A percentile compares a stretch with the other conserved stretches of the same genome.
Evolutionary conservation across 2,888 invertebrate species (phyloP).

Genomic region (Abrostola triplasia): DNA sequence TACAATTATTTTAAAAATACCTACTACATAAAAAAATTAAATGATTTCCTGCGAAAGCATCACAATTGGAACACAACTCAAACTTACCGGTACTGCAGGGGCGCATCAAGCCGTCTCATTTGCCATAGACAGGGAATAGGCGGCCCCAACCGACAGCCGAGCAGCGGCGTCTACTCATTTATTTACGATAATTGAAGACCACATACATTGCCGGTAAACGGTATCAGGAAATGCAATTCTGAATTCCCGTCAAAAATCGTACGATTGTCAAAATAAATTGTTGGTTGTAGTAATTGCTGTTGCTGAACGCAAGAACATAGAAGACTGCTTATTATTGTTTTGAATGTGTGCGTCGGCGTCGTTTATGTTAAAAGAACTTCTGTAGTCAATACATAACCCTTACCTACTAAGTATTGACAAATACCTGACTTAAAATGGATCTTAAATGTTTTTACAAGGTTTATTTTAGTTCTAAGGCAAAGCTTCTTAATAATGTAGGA

Average conservation of each 20-base stretch:
- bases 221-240: conserved; percentile 39
- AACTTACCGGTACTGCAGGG: conserved; percentile 57
- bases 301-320: neutral
- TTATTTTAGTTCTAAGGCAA: too few relatives aligned
- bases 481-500: too few relatives aligned
- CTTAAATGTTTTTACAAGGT: too few relatives aligned
- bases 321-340: too few relatives aligned
- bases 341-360: too few relatives aligned
- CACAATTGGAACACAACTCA: conserved; percentile 1
- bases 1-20: too few relatives aligned
- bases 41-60: neutral
- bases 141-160: conserved; percentile 73
- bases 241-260: conserved; percentile 35
- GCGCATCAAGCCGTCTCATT: conserved; percentile 78
- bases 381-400: too few relatives aligned
- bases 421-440: too few relatives aligned
- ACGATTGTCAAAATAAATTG: conserved; percentile 5
- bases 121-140: conserved; percentile 82
- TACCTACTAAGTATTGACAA: too few relatives aligned
- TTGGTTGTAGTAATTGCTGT: neutral
- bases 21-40: too few relatives aligned
- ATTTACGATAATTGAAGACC: conserved; percentile 75
- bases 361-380: too few relatives aligned
- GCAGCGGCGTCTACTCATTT: conserved; percentile 65
- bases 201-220: conserved; percentile 50